These are phyloP conservation scores for Cordilura impudica DNA, from an alignment of 2,888 invertebrate species.

Conservation along the genomic window DNA sequence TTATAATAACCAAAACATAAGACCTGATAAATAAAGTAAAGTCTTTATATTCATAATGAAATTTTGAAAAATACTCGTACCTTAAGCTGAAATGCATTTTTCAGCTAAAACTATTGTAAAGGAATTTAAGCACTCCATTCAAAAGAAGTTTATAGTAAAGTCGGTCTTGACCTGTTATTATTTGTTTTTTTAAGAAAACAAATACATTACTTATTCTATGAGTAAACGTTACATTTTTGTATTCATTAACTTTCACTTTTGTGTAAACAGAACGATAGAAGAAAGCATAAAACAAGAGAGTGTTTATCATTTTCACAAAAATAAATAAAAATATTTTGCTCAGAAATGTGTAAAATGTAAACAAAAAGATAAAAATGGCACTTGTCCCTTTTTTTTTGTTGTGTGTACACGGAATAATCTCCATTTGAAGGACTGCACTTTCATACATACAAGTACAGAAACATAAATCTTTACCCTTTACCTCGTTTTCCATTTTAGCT, in stretches of 20 bases:
- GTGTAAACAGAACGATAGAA: constrained; percentile 29
- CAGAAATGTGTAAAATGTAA: constrained; percentile 33
- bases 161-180: neutral
- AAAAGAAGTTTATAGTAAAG: too few species aligned
- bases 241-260: constrained; percentile 55
- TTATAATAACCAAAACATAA: too few species aligned
- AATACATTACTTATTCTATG: neutral
- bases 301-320: constrained; percentile 15
- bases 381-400: constrained; percentile 48
- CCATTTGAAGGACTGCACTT: constrained; percentile 23
- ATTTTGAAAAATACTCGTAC: too few species aligned
- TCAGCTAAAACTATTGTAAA: too few species aligned
- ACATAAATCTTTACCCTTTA: constrained; percentile 42
- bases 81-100: too few species aligned
- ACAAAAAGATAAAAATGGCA: constrained; percentile 38
- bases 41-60: too few species aligned
- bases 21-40: too few species aligned
- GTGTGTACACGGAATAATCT: constrained; percentile 31
- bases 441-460: constrained; percentile 6
- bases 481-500: constrained; percentile 26
- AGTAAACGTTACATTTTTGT: neutral
- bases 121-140: too few species aligned
- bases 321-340: constrained; percentile 13
- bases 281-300: constrained; percentile 32
- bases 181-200: neutral